A percentile compares a stretch with the other conserved stretches of the same genome.
Conservation (phyloP, 2,888 invertebrate genomes). For the Plebejus anna region DNA sequence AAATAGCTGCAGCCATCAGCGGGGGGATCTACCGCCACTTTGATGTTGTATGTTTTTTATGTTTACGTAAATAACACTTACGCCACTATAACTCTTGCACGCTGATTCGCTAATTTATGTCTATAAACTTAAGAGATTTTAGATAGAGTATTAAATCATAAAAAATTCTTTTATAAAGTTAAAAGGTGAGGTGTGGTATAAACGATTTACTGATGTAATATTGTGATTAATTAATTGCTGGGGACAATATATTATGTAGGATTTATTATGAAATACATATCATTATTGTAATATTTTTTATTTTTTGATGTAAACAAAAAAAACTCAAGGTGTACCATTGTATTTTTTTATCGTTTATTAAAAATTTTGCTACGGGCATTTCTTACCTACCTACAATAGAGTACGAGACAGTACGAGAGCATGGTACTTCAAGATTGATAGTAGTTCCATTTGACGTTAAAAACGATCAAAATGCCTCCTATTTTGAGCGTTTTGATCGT, state of each 20-base stretch:
- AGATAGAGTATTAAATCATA: neutral
- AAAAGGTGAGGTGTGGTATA: neutral
- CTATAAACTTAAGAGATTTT: neutral
- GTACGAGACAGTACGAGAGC: too few species aligned
- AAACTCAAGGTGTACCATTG: too few species aligned
- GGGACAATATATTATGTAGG: neutral
- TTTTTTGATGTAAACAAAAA: too few species aligned
- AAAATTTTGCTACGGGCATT: too few species aligned
- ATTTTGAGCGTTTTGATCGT: too few species aligned
- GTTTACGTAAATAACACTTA: constrained; percentile 22
- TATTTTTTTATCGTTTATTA: too few species aligned
- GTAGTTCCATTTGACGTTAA: too few species aligned
- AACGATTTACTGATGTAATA: neutral
- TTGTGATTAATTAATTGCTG: neutral
- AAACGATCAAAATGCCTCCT: too few species aligned
- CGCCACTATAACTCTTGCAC: constrained; percentile 22
- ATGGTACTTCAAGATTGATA: too few species aligned
- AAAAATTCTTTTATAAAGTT: neutral
- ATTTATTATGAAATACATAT: neutral
- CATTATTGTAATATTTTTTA: too few species aligned
- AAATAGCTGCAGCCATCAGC: constrained; percentile 8
- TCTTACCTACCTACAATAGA: too few species aligned
- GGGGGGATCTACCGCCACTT: constrained; percentile 14
- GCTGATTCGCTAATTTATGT: constrained; percentile 17
- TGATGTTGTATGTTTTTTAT: constrained; percentile 26